phyloP scores from a whole-genome alignment of 1,140 invertebrate genomes.

The Drosophila murphyi region DNA sequence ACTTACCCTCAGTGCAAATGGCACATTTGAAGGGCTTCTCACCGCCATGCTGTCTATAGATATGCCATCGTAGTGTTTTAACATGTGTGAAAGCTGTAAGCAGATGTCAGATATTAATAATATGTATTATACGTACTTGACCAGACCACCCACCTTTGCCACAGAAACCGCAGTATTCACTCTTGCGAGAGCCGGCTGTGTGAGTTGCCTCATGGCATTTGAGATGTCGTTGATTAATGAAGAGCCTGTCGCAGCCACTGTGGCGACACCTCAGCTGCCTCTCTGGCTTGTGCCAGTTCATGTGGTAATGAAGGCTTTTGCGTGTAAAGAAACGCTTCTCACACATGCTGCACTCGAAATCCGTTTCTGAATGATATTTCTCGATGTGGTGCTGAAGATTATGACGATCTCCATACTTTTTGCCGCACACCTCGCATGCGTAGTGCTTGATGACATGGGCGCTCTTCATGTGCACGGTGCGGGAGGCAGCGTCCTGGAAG shows the following conservation, averaged over 20 bases:
- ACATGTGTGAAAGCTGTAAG: constrained; percentile 73
- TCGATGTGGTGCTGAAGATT: constrained; percentile 75
- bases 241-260: constrained; percentile 70
- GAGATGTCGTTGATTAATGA: constrained; percentile 76
- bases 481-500: constrained; percentile 78
- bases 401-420: constrained; percentile 79
- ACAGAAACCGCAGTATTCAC: constrained; percentile 73
- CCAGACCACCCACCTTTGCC: constrained; percentile 57
- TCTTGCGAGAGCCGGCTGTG: constrained; percentile 64
- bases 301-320: constrained; percentile 78
- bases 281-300: constrained; percentile 81
- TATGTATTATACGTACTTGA: neutral
- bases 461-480: constrained; percentile 74
- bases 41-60: constrained; percentile 75
- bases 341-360: constrained; percentile 74
- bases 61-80: constrained; percentile 79
- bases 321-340: constrained; percentile 77
- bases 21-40: constrained; percentile 79
- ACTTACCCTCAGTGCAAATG: constrained; percentile 77
- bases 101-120: constrained; percentile 3
- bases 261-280: constrained; percentile 70
- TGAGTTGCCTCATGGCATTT: constrained; percentile 77
- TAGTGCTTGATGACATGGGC: constrained; percentile 71
- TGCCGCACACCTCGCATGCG: constrained; percentile 70
- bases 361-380: constrained; percentile 80